Evolutionary conservation across 2,797 vertebrate species (phyloP), one percentile per base, ranked within the genome.

Genomic region (Ptychobarbus kaznakovi): DNA sequence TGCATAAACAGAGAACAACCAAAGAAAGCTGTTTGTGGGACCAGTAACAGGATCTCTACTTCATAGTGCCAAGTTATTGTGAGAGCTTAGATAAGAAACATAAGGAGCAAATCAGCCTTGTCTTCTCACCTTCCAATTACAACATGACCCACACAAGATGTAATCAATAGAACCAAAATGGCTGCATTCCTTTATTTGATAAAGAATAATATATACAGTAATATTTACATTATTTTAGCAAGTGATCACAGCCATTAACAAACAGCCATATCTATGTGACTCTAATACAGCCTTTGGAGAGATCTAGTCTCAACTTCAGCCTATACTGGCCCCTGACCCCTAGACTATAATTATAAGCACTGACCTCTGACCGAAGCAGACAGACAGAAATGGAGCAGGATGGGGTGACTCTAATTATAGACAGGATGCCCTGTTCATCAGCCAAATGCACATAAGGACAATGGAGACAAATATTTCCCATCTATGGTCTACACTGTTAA

Each of bases 21-120:
- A 16, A 77, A 83, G 83, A 89, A 85, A 82, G 76, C 85, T 84
- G 75, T 87, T 86, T 88, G 68, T 40, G 61, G 66, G 38, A 72
- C 80, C 65, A 83, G 89, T 80, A 82, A 85, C 86, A 89, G 88
- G 89, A 90, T 89, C 84, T 87, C 85, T 83, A 76, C 85, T 83
- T 86, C 77, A 90, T 63, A 85, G 84, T 83, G 82, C 74, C 44
- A 73, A 83, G 78, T 88, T 78, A 82, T 84, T 85, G 77, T 49
- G 77, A 84, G 87, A 82, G 58, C 61, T 32, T 68, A 84, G 89
- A 92, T 91, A 89, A 86, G 80, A 90, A 89, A 90, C 89, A 90
- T 81, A 87, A 89, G 90, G 79, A 81, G 81, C 61, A 69, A 85
- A 88, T 90, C 88, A 69, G 78, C 74, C 80, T 82, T 80, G 78